Conservation (phyloP, 2,113 vertebrate species). For the Cygnus buccinator region DNA sequence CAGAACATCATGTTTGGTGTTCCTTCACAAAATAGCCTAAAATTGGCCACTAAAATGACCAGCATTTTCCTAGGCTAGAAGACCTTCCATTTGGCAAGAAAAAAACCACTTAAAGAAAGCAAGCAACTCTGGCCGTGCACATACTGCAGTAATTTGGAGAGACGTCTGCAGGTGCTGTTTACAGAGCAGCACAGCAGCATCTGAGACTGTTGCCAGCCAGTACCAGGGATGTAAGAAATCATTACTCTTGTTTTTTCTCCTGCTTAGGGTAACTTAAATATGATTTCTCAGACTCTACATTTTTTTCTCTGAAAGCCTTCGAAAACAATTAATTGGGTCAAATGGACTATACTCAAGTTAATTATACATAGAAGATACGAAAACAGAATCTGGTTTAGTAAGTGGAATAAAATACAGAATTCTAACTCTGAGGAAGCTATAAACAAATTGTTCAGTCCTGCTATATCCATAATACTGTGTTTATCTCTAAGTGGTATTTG, state of each 20-base stretch:
- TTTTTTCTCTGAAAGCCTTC: neutral
- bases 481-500: neutral
- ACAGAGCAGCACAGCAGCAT: neutral
- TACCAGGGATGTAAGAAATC: neutral
- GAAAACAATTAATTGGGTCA: neutral
- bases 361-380: neutral
- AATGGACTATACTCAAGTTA: neutral
- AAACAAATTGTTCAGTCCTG: neutral
- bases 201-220: neutral
- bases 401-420: neutral
- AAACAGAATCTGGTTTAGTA: neutral
- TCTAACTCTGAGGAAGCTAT: neutral
- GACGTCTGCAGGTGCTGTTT: neutral
- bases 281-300: neutral
- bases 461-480: neutral
- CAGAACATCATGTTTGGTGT: neutral
- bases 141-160: neutral
- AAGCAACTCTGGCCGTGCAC: neutral
- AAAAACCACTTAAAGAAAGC: neutral
- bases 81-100: neutral
- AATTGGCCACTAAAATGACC: neutral
- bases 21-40: neutral
- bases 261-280: neutral
- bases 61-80: neutral
- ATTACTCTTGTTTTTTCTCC: neutral